Evolutionary conservation across 2,113 vertebrate genomes (phyloP).

Genomic region (Larimichthys polyactis): DNA sequence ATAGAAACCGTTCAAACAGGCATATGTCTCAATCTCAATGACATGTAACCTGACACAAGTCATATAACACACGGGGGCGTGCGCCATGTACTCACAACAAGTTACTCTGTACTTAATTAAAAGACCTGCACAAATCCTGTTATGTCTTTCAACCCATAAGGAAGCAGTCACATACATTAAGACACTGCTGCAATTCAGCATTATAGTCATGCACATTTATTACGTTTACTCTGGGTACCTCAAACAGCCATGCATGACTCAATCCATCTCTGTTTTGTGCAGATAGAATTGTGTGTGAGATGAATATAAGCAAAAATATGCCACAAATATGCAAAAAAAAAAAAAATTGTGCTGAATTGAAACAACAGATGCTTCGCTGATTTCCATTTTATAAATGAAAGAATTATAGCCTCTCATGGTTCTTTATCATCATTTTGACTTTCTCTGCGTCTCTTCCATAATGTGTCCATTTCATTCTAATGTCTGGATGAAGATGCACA

Average conservation of each 20-base stretch:
- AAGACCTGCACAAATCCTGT: conserved; percentile 1
- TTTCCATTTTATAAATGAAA: conserved; percentile 81
- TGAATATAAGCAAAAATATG: conserved; percentile 75
- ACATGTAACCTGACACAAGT: neutral
- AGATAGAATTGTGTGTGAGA: conserved; percentile 76
- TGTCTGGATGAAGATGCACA: conserved; percentile 57
- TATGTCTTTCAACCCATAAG: conserved; percentile 40
- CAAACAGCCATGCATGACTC: conserved; percentile 86
- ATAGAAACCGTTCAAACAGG: neutral
- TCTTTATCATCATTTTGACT: conserved; percentile 79
- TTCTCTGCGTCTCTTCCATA: conserved; percentile 48
- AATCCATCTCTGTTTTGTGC: conserved; percentile 84
- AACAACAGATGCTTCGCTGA: conserved; percentile 81
- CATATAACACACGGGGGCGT: neutral
- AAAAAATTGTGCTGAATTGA: conserved; percentile 82
- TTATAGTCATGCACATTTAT: conserved; percentile 85
- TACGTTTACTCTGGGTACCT: conserved; percentile 79
- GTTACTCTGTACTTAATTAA: conserved; percentile 25
- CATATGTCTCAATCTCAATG: neutral
- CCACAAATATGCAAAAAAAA: conserved; percentile 78
- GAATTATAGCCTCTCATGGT: conserved; percentile 75
- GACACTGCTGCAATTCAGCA: conserved; percentile 80
- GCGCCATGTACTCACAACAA: conserved; percentile 4
- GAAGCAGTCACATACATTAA: conserved; percentile 71
- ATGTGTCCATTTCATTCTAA: conserved; percentile 53